These are phyloP conservation scores for Eulemur rubriventer DNA, from an alignment of 2,797 vertebrate genomes.

Conservation along the genomic window DNA sequence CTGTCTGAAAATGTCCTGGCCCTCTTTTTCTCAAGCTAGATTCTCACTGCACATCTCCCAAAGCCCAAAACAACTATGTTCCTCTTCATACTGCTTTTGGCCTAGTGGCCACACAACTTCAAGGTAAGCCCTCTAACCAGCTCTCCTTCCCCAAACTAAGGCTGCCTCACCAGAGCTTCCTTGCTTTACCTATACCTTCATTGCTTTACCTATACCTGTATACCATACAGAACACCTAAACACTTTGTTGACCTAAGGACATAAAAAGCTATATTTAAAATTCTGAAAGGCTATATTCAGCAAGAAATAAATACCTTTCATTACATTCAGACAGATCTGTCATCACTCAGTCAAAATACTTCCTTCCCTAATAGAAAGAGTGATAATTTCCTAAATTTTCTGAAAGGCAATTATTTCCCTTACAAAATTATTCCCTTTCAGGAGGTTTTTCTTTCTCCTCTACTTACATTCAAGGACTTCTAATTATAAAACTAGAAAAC, in stretches of 20 bases:
- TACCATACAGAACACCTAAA: not conserved
- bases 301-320: slow-evolving; percentile 22
- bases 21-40: not conserved
- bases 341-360: slow-evolving; percentile 64
- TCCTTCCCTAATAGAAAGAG: slow-evolving; percentile 64
- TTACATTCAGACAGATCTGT: slow-evolving; percentile 23
- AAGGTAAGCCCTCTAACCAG: not conserved
- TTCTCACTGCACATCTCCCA: not conserved
- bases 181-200: not conserved
- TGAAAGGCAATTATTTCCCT: slow-evolving; percentile 73
- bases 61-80: not conserved
- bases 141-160: not conserved
- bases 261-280: slow-evolving; percentile 36
- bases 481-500: slow-evolving; percentile 77
- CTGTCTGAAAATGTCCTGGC: not conserved
- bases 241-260: not conserved
- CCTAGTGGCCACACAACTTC: not conserved
- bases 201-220: not conserved
- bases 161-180: not conserved
- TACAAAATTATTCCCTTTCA: slow-evolving; percentile 70
- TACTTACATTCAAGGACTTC: slow-evolving; percentile 71
- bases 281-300: slow-evolving; percentile 35
- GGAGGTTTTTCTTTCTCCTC: slow-evolving; percentile 1
- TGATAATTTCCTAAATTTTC: slow-evolving; percentile 79
- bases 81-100: not conserved